These are phyloP conservation scores for Tachystola acroxantha DNA, from an alignment of 2,888 invertebrate genomes.

Conservation along the genomic window DNA sequence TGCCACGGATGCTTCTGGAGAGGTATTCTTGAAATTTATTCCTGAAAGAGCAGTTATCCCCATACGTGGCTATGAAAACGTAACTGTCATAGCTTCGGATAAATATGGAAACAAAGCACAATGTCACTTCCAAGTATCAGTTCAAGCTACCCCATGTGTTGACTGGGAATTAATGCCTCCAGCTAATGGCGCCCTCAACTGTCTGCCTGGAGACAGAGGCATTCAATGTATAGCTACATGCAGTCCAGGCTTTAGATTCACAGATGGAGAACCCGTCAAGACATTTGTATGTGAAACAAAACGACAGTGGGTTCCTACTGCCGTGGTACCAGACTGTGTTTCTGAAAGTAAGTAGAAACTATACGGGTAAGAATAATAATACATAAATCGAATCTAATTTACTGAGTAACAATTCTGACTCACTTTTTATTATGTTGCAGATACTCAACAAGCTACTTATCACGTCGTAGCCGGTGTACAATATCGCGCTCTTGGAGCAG, in stretches of 20 bases:
- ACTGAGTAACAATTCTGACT: neutral
- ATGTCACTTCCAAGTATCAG: slow-evolving; percentile 95
- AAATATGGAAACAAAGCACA: slow-evolving; percentile 91
- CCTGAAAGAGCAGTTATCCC: slow-evolving; percentile 91
- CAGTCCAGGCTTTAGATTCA: slow-evolving; percentile 92
- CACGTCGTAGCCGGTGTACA: slow-evolving; percentile 92
- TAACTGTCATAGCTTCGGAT: slow-evolving; percentile 93
- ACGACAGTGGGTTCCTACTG: slow-evolving; percentile 90
- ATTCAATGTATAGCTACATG: slow-evolving; percentile 94
- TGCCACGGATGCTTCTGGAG: slow-evolving; percentile 92
- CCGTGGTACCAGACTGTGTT: slow-evolving; percentile 96
- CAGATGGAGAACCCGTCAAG: slow-evolving; percentile 92
- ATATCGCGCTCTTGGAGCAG: slow-evolving; percentile 94
- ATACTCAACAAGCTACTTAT: slow-evolving; percentile 96
- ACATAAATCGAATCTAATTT: neutral
- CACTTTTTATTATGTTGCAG: slow-evolving; percentile 47
- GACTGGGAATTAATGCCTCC: slow-evolving; percentile 96
- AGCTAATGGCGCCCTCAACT: slow-evolving; percentile 92
- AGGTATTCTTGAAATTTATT: slow-evolving; percentile 88
- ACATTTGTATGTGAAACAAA: slow-evolving; percentile 91
- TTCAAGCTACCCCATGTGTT: slow-evolving; percentile 95
- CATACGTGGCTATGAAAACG: slow-evolving; percentile 93
- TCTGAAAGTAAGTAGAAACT: slow-evolving; percentile 84
- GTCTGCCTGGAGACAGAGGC: slow-evolving; percentile 89
- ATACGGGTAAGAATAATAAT: neutral